Percentiles rank a stretch among this genome's conserved stretches.
Evolutionary conservation across 2,888 invertebrate species (phyloP).

Genomic region (Scrobipalpa atriplicella): DNA sequence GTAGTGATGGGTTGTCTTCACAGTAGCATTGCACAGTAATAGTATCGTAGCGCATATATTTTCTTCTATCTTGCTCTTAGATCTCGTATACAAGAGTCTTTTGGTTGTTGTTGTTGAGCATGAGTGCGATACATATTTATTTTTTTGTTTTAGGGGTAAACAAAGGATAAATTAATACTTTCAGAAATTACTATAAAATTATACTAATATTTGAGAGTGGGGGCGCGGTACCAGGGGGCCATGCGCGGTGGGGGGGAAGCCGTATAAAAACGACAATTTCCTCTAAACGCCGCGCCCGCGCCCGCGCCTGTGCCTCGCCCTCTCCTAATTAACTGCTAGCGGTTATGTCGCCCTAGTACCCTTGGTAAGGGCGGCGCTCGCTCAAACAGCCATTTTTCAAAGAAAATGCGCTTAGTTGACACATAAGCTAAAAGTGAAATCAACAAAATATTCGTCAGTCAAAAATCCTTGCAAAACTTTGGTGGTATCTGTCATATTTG

Average conservation of each 20-base stretch:
- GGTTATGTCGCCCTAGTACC: slow-evolving; percentile 82
- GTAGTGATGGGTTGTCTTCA: too few species aligned
- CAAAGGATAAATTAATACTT: neutral
- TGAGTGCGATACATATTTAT: too few species aligned
- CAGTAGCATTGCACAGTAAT: too few species aligned
- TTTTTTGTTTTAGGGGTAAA: neutral
- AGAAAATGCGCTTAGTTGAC: slow-evolving; percentile 5
- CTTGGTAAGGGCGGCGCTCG: slow-evolving; percentile 52
- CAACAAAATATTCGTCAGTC: too few species aligned
- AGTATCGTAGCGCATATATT: too few species aligned
- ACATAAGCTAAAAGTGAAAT: neutral
- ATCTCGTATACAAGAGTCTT: too few species aligned
- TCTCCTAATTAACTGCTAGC: slow-evolving; percentile 79
- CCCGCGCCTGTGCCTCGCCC: slow-evolving; percentile 79
- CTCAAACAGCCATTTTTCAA: slow-evolving; percentile 2
- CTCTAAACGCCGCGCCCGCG: slow-evolving; percentile 80
- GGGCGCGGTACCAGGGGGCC: slow-evolving; percentile 45
- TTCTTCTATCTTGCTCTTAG: too few species aligned
- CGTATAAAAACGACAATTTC: slow-evolving; percentile 83
- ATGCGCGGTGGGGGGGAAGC: slow-evolving; percentile 61
- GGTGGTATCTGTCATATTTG: too few species aligned
- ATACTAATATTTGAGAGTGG: slow-evolving; percentile 49
- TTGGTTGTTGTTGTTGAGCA: too few species aligned
- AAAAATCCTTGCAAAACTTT: too few species aligned
- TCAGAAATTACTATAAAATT: slow-evolving; percentile 28